Conservation (phyloP, 2,797 vertebrate genomes). For the Varecia variegata region DNA sequence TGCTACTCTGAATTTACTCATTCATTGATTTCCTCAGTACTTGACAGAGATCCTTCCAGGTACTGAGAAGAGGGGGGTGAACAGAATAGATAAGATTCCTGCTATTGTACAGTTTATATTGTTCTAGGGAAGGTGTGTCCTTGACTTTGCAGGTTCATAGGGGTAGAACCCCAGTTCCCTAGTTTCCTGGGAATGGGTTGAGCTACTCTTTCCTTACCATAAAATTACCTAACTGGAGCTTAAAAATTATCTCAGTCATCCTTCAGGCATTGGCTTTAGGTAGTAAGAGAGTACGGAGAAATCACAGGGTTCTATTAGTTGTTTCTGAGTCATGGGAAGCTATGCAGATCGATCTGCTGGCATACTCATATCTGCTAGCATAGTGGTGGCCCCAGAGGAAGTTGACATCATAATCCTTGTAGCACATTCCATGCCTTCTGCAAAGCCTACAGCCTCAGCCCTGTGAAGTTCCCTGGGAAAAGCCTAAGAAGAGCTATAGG, state of each 20-base stretch:
- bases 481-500: too few species aligned
- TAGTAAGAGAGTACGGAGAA: neutral
- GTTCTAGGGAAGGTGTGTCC: neutral
- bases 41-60: neutral
- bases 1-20: neutral
- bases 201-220: neutral
- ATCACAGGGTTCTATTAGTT: neutral
- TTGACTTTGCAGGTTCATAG: too few species aligned
- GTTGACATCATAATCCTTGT: neutral
- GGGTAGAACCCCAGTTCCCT: neutral
- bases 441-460: neutral
- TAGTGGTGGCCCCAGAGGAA: neutral
- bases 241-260: neutral
- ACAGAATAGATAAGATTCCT: neutral
- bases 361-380: too few species aligned
- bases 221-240: neutral
- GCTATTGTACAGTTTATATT: neutral
- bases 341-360: neutral
- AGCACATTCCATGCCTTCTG: neutral
- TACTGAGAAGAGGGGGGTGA: neutral
- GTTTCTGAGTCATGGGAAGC: neutral
- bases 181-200: neutral
- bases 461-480: neutral
- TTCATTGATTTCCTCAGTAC: neutral
- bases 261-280: neutral